Base-by-base conservation (phyloP, 2,888 invertebrate genomes). In the Diplazon laetatorius region DNA sequence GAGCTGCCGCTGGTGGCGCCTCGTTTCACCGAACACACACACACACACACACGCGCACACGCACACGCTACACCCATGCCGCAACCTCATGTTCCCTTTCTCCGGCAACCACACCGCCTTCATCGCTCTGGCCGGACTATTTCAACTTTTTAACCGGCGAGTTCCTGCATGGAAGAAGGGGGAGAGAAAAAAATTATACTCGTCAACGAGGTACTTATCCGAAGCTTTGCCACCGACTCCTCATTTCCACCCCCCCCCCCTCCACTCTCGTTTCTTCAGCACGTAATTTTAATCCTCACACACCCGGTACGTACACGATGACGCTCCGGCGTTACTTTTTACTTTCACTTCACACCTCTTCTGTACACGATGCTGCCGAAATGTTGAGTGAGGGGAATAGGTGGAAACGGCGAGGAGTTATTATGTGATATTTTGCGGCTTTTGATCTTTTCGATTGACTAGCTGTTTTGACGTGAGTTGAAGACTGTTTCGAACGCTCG, bases 101-200 rank as follows among this genome's bases (percentile, higher is more conserved):
- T 30, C 69, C 25, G n/a, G 42, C 74, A 63, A 50, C 57, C 25
- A 63, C 76, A 71, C 71, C 62, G 39, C 57, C 60, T n/a, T 55
- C 66, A 37, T 42, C 52, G 18, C 70, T 25, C 62, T n/a, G 68
- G 39, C 59, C 57, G 62, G 68, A 79, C 78, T 76, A 79, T 79
- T 79, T 72, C 78, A 79, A 79, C 78, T 79, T 79, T 79, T 79
- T 72, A 68, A 75, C 75, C 73, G 62, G 60, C 60, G 63, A 73
- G 78, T 80, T 80, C 74, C 72, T 71, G 52, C 50, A 65, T 46
- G 48, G n/a, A n/a, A n/a, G n/a, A 14, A 22, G 52, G 42, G 66
- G 62, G 65, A 62, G 63, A 63, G 50, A 81, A 78, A 79, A 30
- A 82, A 82, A 80, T 80, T 85, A 85, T 80, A 79, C 81, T 77